phyloP scores from a whole-genome alignment of 2,797 vertebrate species.

The Monodelphis domestica region DNA sequence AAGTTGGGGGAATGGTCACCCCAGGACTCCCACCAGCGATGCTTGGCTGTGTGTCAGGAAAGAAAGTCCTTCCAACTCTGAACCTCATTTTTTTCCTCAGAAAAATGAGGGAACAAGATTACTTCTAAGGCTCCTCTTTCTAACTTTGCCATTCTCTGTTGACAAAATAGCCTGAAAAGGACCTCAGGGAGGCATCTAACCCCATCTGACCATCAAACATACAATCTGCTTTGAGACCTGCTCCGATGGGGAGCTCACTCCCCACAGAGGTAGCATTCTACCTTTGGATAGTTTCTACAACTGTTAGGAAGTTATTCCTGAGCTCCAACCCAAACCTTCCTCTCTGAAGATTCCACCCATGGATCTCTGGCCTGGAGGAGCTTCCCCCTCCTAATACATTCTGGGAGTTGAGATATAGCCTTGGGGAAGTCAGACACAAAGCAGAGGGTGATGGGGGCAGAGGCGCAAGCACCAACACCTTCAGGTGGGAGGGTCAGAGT shows the following conservation, averaged over 20 bases:
- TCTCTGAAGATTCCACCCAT: not conserved
- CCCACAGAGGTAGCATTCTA: not conserved
- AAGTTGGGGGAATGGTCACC: not conserved
- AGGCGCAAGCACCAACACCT: no score
- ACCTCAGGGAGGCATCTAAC: not conserved
- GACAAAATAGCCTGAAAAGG: not conserved
- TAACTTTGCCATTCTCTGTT: not conserved
- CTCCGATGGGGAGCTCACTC: not conserved
- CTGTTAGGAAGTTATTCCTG: not conserved
- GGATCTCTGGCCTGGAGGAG: not conserved
- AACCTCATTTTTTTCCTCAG: not conserved
- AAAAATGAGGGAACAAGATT: not conserved
- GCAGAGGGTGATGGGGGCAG: not conserved
- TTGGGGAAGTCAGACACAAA: not conserved
- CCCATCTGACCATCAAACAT: not conserved
- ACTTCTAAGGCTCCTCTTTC: not conserved
- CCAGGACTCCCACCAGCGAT: not conserved
- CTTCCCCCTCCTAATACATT: not conserved
- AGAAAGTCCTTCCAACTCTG: not conserved
- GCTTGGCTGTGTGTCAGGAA: not conserved
- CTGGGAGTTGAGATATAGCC: not conserved
- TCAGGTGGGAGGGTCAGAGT: not conserved
- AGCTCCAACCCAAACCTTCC: not conserved
- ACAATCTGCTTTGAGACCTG: not conserved
- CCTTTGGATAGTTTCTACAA: not conserved